Evolutionary conservation across 2,888 invertebrate genomes (phyloP).

Genomic region (Abrostola triplasia): DNA sequence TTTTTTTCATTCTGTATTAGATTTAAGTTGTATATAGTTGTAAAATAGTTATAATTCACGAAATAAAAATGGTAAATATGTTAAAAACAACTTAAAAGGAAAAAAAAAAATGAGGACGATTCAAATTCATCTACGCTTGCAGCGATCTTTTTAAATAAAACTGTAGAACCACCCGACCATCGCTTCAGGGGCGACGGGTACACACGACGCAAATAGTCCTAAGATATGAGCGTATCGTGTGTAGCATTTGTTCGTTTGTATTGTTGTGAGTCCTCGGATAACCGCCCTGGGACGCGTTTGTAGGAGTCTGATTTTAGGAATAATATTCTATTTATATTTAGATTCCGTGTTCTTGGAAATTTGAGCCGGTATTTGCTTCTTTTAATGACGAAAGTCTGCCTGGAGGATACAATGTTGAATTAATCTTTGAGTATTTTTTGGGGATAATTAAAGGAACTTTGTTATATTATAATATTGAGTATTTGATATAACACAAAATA

Average conservation of each 20-base stretch:
- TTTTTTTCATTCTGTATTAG: no score
- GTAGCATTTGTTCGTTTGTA: neutral
- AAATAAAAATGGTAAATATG: no score
- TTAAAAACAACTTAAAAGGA: neutral
- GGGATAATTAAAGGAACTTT: no score
- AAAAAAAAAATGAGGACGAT: neutral
- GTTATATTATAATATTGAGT: no score
- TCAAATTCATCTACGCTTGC: slow-evolving; percentile 1
- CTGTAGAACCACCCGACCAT: neutral
- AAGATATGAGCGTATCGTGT: neutral
- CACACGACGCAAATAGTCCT: slow-evolving; percentile 3
- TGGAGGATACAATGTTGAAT: neutral
- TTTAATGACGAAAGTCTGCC: neutral
- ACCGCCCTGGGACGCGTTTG: neutral
- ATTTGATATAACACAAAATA: no score
- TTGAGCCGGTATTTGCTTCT: neutral
- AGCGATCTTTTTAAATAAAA: neutral
- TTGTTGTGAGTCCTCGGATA: neutral
- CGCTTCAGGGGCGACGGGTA: neutral
- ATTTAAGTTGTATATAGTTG: no score
- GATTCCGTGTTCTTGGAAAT: neutral
- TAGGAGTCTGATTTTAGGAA: neutral
- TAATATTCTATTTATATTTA: neutral
- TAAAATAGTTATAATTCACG: no score
- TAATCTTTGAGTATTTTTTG: no score